Conservation (phyloP, 2,888 invertebrate species). For the Melinopterus prodromus region DNA sequence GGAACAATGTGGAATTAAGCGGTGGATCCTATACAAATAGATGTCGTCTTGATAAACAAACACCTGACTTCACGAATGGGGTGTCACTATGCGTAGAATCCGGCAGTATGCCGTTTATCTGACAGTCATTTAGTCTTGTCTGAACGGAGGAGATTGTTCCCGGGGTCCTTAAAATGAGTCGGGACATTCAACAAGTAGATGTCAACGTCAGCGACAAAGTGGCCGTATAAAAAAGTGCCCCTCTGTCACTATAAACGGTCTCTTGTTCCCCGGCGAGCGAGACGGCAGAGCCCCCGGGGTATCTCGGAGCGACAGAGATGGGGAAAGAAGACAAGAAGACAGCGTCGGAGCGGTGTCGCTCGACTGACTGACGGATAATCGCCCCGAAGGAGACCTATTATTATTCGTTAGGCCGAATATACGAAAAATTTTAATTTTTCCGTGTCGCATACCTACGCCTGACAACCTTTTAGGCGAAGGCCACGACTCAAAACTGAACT, state of each 20-base stretch:
- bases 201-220: constrained; percentile 61
- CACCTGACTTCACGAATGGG: not conserved
- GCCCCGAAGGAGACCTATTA: not conserved
- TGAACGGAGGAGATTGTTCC: constrained; percentile 47
- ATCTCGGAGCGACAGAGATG: not conserved
- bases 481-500: too few relatives aligned
- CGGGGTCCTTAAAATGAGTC: constrained; percentile 49
- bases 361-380: not conserved
- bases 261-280: constrained; percentile 27
- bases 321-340: not conserved
- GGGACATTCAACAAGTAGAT: constrained; percentile 53
- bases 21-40: not conserved
- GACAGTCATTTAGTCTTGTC: constrained; percentile 35
- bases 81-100: too few relatives aligned
- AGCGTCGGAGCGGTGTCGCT: not conserved
- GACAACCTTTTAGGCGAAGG: too few relatives aligned
- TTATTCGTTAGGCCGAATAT: too few relatives aligned
- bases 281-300: not conserved
- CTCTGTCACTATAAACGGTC: constrained; percentile 59
- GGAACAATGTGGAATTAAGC: not conserved
- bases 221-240: constrained; percentile 61
- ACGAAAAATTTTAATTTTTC: too few relatives aligned
- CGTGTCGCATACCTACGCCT: too few relatives aligned
- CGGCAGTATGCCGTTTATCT: constrained; percentile 16
- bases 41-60: not conserved